phyloP scores from a whole-genome alignment of 2,888 invertebrate species.

The Uropetala carovei region DNA sequence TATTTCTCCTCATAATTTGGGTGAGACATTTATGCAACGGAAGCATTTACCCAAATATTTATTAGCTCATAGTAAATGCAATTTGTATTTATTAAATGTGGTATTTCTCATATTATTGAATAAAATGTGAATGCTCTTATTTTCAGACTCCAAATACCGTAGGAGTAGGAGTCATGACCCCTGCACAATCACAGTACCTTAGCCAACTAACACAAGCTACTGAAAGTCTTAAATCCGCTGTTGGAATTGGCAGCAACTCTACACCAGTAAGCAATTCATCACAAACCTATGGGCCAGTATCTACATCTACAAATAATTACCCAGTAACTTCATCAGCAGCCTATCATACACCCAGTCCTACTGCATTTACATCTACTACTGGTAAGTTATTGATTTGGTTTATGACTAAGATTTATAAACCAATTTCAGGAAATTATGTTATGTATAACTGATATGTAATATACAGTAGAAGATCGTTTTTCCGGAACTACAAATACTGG shows the following conservation, averaged over 20 bases:
- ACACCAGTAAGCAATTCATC: slow-evolving; percentile 61
- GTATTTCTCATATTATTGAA: too few relatives aligned
- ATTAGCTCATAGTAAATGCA: too few relatives aligned
- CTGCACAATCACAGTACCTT: slow-evolving; percentile 80
- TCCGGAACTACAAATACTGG: too few relatives aligned
- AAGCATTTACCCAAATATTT: too few relatives aligned
- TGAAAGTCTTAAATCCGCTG: slow-evolving; percentile 77
- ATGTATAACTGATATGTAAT: too few relatives aligned
- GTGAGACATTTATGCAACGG: too few relatives aligned
- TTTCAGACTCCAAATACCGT: slow-evolving; percentile 70
- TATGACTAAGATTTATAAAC: background rate
- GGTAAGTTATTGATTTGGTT: slow-evolving; percentile 12
- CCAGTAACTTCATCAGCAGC: slow-evolving; percentile 67
- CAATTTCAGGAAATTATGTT: background rate
- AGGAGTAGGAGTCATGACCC: slow-evolving; percentile 74
- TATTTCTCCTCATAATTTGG: too few relatives aligned
- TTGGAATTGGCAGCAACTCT: slow-evolving; percentile 72
- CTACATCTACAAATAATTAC: slow-evolving; percentile 67
- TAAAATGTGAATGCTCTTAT: background rate
- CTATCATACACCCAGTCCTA: slow-evolving; percentile 68
- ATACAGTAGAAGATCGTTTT: too few relatives aligned
- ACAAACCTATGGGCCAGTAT: slow-evolving; percentile 66
- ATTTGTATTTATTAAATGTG: too few relatives aligned
- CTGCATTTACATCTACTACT: slow-evolving; percentile 67
- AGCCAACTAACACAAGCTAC: slow-evolving; percentile 79